phyloP scores from a whole-genome alignment of 2,113 vertebrate genomes.

The Azemiops feae region DNA sequence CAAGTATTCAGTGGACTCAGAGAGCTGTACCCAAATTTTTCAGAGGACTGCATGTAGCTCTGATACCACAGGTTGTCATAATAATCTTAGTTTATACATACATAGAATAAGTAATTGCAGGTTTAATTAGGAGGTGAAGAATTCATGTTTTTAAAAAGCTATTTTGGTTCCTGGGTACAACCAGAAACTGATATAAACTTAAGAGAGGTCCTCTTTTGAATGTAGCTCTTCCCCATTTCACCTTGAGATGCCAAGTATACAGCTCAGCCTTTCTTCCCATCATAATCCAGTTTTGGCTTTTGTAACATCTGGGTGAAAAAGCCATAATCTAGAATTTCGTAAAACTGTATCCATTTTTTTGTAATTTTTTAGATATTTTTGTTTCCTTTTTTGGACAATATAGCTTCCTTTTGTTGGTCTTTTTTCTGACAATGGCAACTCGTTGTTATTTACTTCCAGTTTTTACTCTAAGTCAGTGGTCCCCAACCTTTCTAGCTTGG shows the following conservation, averaged over 20 bases:
- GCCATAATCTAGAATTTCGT: not conserved
- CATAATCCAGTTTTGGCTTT: not conserved
- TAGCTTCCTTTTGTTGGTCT: not conserved
- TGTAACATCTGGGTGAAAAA: not conserved
- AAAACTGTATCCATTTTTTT: not conserved
- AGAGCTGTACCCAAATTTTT: not conserved
- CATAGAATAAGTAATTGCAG: not conserved
- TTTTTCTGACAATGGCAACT: not conserved
- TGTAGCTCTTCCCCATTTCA: not conserved
- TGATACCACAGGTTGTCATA: not conserved
- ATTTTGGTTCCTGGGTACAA: not conserved
- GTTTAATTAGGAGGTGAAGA: not conserved
- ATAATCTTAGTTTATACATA: not conserved
- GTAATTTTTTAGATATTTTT: not conserved
- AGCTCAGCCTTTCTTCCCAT: not conserved
- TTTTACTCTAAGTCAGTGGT: not conserved
- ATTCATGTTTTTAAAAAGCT: not conserved
- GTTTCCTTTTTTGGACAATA: not conserved
- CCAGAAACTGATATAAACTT: not conserved
- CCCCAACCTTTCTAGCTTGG: not conserved
- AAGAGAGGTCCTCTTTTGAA: not conserved
- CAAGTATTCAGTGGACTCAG: not conserved
- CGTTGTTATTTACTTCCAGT: not conserved
- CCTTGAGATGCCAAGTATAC: not conserved
- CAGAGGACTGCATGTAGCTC: not conserved